Evolutionary conservation across 2,888 invertebrate genomes (phyloP).

Genomic region (Teleiodes luculella): DNA sequence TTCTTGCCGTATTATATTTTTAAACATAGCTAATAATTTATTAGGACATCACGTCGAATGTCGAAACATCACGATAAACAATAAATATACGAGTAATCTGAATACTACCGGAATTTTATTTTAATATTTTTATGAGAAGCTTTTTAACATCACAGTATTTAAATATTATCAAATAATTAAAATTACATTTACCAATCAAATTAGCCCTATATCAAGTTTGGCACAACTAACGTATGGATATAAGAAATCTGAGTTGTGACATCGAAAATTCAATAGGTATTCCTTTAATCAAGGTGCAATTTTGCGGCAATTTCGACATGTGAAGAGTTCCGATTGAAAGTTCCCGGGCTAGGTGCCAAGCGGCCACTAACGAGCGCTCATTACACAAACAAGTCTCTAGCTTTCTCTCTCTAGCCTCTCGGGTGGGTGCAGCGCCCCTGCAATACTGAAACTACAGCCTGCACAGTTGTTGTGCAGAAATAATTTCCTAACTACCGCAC

Average conservation of each 20-base stretch:
- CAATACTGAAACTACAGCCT: slow-evolving; percentile 28
- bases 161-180: too few species aligned
- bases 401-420: too few species aligned
- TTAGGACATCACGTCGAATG: too few species aligned
- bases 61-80: too few species aligned
- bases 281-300: neutral
- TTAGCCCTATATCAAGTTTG: too few species aligned
- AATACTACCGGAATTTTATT: too few species aligned
- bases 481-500: neutral
- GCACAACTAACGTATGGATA: neutral
- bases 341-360: slow-evolving; percentile 36
- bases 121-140: too few species aligned
- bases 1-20: too few species aligned
- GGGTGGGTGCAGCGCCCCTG: slow-evolving; percentile 36
- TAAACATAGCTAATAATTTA: too few species aligned
- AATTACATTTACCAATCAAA: too few species aligned
- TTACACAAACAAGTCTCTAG: slow-evolving; percentile 53
- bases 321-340: slow-evolving; percentile 26
- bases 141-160: too few species aligned
- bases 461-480: neutral
- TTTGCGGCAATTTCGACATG: neutral
- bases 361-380: slow-evolving; percentile 53
- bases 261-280: neutral
- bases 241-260: neutral
- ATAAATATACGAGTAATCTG: too few species aligned